Percentiles rank a stretch among this genome's conserved stretches.
These are phyloP conservation scores for Garra rufa DNA, from an alignment of 2,113 vertebrate species.

Conservation along the genomic window DNA sequence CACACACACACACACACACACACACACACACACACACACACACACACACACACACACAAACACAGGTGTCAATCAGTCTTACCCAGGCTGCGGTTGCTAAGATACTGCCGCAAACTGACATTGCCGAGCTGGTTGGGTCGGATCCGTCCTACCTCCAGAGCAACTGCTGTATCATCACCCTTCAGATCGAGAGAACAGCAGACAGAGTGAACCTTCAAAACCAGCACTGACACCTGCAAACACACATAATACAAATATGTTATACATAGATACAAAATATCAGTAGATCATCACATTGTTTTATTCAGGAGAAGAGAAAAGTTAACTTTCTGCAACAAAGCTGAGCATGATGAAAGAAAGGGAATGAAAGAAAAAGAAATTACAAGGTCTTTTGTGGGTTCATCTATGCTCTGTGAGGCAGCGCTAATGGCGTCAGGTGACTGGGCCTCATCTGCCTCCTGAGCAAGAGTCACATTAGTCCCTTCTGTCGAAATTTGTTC, in stretches of 20 bases:
- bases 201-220: conserved; percentile 90
- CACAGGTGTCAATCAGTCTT: conserved; percentile 62
- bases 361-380: conserved; percentile 39
- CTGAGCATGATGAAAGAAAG: neutral
- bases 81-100: conserved; percentile 92
- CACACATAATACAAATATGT: conserved; percentile 12
- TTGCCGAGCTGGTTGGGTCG: conserved; percentile 90
- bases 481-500: conserved; percentile 80
- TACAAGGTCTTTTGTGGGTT: conserved; percentile 88
- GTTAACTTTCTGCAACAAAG: neutral
- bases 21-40: neutral
- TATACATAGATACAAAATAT: neutral
- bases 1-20: neutral
- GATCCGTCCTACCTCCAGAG: conserved; percentile 88
- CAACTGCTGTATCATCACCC: conserved; percentile 88
- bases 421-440: conserved; percentile 94
- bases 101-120: conserved; percentile 89
- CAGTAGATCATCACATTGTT: neutral
- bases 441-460: conserved; percentile 78
- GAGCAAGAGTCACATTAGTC: conserved; percentile 67
- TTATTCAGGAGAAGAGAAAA: neutral
- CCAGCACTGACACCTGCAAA: conserved; percentile 91
- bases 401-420: conserved; percentile 88
- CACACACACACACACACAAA: conserved; percentile 31
- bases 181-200: conserved; percentile 87